Conservation (phyloP, 1,140 invertebrate species). For the Drosophila gunungcola region DNA sequence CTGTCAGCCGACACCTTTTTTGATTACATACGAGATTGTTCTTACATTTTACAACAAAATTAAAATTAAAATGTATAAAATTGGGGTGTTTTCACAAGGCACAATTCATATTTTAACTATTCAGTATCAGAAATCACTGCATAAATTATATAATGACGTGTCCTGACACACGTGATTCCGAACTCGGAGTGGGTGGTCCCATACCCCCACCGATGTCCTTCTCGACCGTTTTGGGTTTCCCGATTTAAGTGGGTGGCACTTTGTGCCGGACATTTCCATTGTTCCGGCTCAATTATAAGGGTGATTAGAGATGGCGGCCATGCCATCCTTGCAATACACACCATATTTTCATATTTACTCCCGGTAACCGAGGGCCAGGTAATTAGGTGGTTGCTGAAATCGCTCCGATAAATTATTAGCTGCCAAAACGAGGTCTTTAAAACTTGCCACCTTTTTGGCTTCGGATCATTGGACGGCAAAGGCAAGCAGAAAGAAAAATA, state of each 20-base stretch:
- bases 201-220: not conserved
- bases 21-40: not conserved
- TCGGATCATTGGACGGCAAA: not conserved
- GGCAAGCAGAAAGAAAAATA: not conserved
- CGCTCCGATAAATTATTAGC: conserved; percentile 50
- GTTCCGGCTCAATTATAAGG: conserved; percentile 43
- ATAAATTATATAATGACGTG: conserved; percentile 34
- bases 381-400: conserved; percentile 40
- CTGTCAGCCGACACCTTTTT: conserved; percentile 31
- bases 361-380: conserved; percentile 20
- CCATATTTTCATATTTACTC: conserved; percentile 24
- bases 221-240: conserved; percentile 30
- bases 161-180: conserved; percentile 18
- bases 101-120: not conserved
- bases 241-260: conserved; percentile 60
- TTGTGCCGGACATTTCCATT: conserved; percentile 47
- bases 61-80: too few species aligned
- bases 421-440: conserved; percentile 36
- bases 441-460: conserved; percentile 33
- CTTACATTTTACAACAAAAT: too few species aligned
- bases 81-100: too few species aligned
- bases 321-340: conserved; percentile 19
- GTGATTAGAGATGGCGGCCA: conserved; percentile 28
- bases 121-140: not conserved
- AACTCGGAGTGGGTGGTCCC: not conserved